These are phyloP conservation scores for Hydrozoanthus gracilis DNA, from an alignment of 92 coral and sea anemone species.

Conservation along the genomic window DNA sequence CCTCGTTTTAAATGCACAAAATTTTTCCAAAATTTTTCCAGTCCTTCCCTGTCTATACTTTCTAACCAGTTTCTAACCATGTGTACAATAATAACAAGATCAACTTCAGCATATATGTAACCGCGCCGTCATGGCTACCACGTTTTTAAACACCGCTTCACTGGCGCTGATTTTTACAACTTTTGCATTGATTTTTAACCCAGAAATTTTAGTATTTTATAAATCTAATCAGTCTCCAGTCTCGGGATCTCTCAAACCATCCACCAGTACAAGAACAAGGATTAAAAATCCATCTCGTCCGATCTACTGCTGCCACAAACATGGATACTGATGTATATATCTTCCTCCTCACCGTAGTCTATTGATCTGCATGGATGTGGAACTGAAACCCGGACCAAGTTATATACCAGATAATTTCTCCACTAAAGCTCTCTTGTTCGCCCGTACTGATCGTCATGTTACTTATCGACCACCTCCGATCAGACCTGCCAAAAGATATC, in stretches of 20 bases:
- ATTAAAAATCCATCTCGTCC: not conserved
- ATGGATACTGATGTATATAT: not conserved
- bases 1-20: too few relatives aligned
- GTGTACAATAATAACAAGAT: too few relatives aligned
- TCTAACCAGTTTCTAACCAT: too few relatives aligned
- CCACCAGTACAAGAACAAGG: not conserved
- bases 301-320: slow-evolving; percentile 13
- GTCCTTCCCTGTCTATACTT: too few relatives aligned
- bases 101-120: too few relatives aligned
- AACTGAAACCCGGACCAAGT: not conserved
- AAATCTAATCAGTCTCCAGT: not conserved
- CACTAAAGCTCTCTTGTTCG: slow-evolving; percentile 10
- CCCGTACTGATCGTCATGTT: not conserved
- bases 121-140: slow-evolving; percentile 15
- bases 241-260: not conserved
- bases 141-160: slow-evolving; percentile 25
- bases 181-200: not conserved
- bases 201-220: not conserved
- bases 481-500: slow-evolving; percentile 29
- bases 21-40: too few relatives aligned
- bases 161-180: not conserved
- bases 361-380: slow-evolving; percentile 3
- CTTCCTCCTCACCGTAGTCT: not conserved
- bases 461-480: slow-evolving; percentile 19
- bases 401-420: not conserved